Evolutionary conservation across 2,888 invertebrate species (phyloP).

Genomic region (Nemotelus nigrinus): DNA sequence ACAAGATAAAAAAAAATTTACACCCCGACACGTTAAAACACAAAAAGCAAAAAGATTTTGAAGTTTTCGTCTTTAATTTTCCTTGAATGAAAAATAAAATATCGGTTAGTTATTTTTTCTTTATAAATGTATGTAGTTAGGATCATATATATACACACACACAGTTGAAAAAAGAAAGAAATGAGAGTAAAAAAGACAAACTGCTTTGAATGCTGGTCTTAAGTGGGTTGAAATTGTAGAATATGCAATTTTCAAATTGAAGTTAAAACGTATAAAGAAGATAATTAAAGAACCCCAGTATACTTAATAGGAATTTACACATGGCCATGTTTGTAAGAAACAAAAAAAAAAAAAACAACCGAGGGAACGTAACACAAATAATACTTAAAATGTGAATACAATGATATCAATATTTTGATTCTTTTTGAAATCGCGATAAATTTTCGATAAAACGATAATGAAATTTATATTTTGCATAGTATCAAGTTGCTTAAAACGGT

Average conservation of each 20-base stretch:
- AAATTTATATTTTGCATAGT: background rate
- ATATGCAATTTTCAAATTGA: constrained; percentile 39
- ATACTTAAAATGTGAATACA: constrained; percentile 6
- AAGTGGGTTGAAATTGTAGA: constrained; percentile 34
- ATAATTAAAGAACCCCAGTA: constrained; percentile 35
- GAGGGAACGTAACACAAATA: background rate
- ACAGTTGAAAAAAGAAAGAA: background rate
- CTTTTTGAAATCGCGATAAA: background rate
- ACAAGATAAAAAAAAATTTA: constrained; percentile 24
- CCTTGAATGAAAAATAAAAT: constrained; percentile 4
- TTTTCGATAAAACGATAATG: background rate
- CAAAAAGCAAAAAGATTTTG: constrained; percentile 25
- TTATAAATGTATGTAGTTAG: constrained; percentile 37
- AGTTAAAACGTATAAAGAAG: constrained; percentile 1
- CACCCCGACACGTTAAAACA: constrained; percentile 26
- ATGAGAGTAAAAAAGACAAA: constrained; percentile 24
- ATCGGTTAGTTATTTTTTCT: constrained; percentile 13
- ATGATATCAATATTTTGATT: background rate
- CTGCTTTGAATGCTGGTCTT: constrained; percentile 16
- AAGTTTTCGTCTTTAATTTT: constrained; percentile 9
- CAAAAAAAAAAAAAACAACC: constrained; percentile 7
- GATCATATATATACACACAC: constrained; percentile 23
- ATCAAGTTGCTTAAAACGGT: background rate
- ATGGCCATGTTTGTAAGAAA: constrained; percentile 40
- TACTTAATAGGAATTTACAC: constrained; percentile 42